Evolutionary conservation across 1,140 invertebrate genomes (phyloP).

Genomic region (Kradibia gibbosae): DNA sequence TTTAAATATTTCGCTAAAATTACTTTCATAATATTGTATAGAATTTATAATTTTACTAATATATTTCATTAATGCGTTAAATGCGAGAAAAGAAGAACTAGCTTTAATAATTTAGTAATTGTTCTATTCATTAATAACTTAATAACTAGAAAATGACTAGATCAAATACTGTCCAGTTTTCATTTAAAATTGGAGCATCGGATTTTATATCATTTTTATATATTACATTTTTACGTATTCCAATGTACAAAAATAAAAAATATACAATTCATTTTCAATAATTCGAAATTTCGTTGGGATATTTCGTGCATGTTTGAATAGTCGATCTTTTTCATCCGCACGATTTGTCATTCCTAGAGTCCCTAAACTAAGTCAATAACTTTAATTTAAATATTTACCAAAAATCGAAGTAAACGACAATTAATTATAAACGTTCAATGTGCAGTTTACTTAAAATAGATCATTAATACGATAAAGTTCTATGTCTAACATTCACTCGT

Average conservation of each 20-base stretch:
- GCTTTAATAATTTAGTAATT: no score
- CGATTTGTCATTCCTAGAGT: not conserved
- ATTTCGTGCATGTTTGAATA: not conserved
- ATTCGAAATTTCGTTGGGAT: not conserved
- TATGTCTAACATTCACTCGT: not conserved
- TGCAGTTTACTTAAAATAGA: not conserved
- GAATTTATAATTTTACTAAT: no score
- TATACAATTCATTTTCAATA: not conserved
- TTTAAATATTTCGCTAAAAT: no score
- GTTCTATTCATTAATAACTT: no score
- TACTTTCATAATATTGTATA: no score
- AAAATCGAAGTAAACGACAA: not conserved
- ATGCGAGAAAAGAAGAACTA: no score
- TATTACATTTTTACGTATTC: not conserved
- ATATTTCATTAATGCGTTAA: no score
- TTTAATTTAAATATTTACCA: not conserved
- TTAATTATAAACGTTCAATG: not conserved
- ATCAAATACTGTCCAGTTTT: not conserved
- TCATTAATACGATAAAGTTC: not conserved
- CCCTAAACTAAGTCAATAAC: not conserved
- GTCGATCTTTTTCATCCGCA: not conserved
- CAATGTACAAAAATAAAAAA: not conserved
- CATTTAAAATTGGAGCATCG: not conserved
- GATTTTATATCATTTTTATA: not conserved
- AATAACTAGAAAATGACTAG: no score